Base-by-base conservation (phyloP, 2,113 vertebrate genomes). In the Parotia lawesii region DNA sequence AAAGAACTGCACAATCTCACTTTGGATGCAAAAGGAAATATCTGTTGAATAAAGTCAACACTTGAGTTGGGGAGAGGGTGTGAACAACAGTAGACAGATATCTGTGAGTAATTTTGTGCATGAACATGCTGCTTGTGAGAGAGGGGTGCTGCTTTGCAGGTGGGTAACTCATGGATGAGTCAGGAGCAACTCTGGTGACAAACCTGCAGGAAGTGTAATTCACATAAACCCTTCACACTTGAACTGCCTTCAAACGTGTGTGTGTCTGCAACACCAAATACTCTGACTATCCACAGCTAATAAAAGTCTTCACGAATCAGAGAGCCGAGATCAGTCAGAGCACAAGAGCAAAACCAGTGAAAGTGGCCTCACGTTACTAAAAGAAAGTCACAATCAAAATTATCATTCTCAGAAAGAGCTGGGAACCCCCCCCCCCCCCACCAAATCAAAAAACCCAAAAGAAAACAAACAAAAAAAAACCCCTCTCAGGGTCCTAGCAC, bases 41-140 rank as follows among this genome's bases (percentile, higher is more conserved):
- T 12, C 82, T 86, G 33, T 21, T 60, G 56, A 74, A 69, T 74
- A 64, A 92, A 90, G 64, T 56, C 72, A 96, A 56, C 79, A 84
- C 71, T 45, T 66, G 50, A 87, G 15, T 24, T 25, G 81, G 74
- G 79, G 71, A 89, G 53, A 87, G 74, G 74, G 78, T 76, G 87
- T 76, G 92, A 95, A 54, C 82, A 28, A 5, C 6, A 47, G 44
- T 2, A 83, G 54, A 13, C 7, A 47, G 60, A 2, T 37, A 48
- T 28, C 60, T 40, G 53, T 92, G 72, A 90, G 72, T 80, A 88
- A 79, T 56, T 54, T 13, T 18, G n/a, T 53, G 14, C 42, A 16
- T 70, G 56, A 57, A 42, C 35, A 58, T 50, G 12, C 53, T 19
- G 53, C 40, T 1, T 54, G 44, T 22, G 53, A 61, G 64, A 87